Evolutionary conservation across 1,140 invertebrate species (phyloP).

Genomic region (Halictus rubicundus): DNA sequence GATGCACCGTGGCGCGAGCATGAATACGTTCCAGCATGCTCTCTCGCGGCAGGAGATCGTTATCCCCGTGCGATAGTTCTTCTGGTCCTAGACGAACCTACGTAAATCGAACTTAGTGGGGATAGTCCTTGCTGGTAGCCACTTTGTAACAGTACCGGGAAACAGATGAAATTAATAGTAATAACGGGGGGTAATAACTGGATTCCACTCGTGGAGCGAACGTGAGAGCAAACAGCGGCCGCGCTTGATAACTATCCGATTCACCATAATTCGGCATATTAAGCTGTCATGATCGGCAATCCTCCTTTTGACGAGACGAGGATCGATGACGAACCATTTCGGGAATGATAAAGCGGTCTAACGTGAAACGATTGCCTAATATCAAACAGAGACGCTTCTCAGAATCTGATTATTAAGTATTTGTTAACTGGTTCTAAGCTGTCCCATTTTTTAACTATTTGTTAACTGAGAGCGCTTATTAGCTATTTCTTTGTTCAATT

Average conservation of each 20-base stretch:
- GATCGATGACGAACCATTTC: too few relatives aligned
- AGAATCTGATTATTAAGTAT: too few relatives aligned
- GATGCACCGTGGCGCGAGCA: constrained; percentile 21
- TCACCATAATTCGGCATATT: too few relatives aligned
- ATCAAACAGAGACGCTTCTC: too few relatives aligned
- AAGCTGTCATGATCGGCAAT: too few relatives aligned
- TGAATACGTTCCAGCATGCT: constrained; percentile 35
- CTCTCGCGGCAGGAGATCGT: constrained; percentile 61
- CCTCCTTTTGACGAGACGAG: too few relatives aligned
- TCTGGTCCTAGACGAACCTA: constrained; percentile 58
- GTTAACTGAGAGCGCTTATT: too few relatives aligned
- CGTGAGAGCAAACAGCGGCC: background rate
- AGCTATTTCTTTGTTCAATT: too few relatives aligned
- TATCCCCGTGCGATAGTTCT: constrained; percentile 51
- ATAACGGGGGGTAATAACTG: constrained; percentile 39
- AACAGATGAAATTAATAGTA: constrained; percentile 60
- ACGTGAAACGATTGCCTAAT: too few relatives aligned
- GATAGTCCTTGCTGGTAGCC: constrained; percentile 45
- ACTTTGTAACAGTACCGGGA: constrained; percentile 52
- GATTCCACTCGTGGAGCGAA: background rate
- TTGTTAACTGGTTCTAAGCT: too few relatives aligned
- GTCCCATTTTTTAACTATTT: too few relatives aligned
- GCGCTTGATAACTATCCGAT: background rate
- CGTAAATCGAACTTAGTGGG: constrained; percentile 58
- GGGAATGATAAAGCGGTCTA: too few relatives aligned